Percentiles rank a stretch among this genome's conserved stretches.
These are phyloP conservation scores for Drosophila miranda DNA, from an alignment of 1,140 invertebrate genomes.

Conservation along the genomic window DNA sequence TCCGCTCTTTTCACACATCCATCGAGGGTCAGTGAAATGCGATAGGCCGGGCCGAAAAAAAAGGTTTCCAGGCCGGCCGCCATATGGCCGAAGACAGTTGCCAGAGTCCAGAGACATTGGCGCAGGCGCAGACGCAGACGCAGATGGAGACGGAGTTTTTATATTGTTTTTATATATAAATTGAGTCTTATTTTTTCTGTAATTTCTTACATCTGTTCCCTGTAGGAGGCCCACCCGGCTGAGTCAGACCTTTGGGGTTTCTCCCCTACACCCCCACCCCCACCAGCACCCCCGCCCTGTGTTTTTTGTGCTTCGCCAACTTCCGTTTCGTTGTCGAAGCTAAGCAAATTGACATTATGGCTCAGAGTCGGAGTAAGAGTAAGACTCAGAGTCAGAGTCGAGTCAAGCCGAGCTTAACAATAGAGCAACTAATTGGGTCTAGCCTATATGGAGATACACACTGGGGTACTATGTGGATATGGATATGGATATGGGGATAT, in stretches of 20 bases:
- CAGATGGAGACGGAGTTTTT: slow-evolving; percentile 7
- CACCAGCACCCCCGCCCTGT: not conserved
- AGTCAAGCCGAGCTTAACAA: slow-evolving; percentile 47
- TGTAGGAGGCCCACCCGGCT: slow-evolving; percentile 59
- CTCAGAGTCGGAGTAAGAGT: slow-evolving; percentile 36
- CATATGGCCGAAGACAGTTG: slow-evolving; percentile 70
- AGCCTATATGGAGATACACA: slow-evolving; percentile 27
- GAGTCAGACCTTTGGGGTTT: slow-evolving; percentile 72
- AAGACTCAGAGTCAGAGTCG: slow-evolving; percentile 36
- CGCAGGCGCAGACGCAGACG: slow-evolving; percentile 51
- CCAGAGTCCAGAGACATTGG: slow-evolving; percentile 40
- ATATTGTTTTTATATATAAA: slow-evolving; percentile 6
- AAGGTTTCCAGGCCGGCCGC: slow-evolving; percentile 49
- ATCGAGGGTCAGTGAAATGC: slow-evolving; percentile 56
- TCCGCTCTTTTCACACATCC: slow-evolving; percentile 68
- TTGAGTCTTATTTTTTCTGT: slow-evolving; percentile 45
- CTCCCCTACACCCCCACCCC: slow-evolving; percentile 34
- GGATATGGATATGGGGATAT: slow-evolving; percentile 28
- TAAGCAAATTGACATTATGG: slow-evolving; percentile 75
- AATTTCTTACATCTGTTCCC: slow-evolving; percentile 70
- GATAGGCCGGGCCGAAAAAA: slow-evolving; percentile 52
- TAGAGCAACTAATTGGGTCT: slow-evolving; percentile 74
- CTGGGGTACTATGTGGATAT: not conserved
- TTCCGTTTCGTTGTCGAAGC: slow-evolving; percentile 60
- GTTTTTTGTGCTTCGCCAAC: slow-evolving; percentile 61